These are phyloP conservation scores for Xanthorhoe spadicearia DNA, from an alignment of 2,888 invertebrate genomes.

Conservation along the genomic window DNA sequence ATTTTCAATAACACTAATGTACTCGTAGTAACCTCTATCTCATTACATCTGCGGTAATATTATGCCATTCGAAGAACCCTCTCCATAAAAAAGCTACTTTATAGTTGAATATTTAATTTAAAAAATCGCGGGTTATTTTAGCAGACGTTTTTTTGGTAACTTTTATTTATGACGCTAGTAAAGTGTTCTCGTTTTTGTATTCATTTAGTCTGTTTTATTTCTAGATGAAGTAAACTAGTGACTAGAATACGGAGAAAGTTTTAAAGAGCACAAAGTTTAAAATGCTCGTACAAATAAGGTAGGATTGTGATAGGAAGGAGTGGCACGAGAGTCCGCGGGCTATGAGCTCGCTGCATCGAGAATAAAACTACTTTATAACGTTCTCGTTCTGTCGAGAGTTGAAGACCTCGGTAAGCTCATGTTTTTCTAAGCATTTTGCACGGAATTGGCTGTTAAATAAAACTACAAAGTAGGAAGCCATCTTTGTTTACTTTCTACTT, in stretches of 20 bases:
- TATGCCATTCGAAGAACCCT: constrained; percentile 44
- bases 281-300: constrained; percentile 48
- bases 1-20: constrained; percentile 76
- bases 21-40: constrained; percentile 61
- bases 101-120: constrained; percentile 48
- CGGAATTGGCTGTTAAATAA: constrained; percentile 29
- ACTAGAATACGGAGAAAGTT: constrained; percentile 42
- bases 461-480: constrained; percentile 28
- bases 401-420: constrained; percentile 29
- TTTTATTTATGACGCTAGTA: constrained; percentile 38
- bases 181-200: constrained; percentile 31
- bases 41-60: constrained; percentile 53
- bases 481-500: constrained; percentile 20
- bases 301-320: constrained; percentile 50
- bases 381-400: constrained; percentile 32
- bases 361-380: constrained; percentile 49
- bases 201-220: constrained; percentile 24
- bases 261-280: constrained; percentile 51
- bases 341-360: constrained; percentile 46
- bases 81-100: constrained; percentile 45
- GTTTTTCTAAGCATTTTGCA: constrained; percentile 33
- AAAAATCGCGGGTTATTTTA: constrained; percentile 38
- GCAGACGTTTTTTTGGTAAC: constrained; percentile 41
- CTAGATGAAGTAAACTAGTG: constrained; percentile 27
- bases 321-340: constrained; percentile 49